Conservation (phyloP, 2,113 vertebrate species). For the Crotalus horridus region DNA sequence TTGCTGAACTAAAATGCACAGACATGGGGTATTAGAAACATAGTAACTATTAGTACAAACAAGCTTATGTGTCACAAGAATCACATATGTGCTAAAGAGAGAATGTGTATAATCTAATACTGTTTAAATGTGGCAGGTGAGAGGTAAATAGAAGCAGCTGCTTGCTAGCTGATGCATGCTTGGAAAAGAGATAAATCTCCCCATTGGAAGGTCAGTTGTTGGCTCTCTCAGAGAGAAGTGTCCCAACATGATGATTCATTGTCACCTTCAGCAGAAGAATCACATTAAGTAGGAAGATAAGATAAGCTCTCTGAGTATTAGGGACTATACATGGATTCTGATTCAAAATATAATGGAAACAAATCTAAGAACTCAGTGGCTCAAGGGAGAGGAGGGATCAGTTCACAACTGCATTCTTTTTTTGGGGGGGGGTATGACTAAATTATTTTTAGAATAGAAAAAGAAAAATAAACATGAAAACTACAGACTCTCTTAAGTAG, state of each 20-base stretch:
- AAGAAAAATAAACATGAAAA: neutral
- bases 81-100: neutral
- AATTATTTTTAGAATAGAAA: neutral
- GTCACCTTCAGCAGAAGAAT: slow-evolving; percentile 36
- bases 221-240: slow-evolving; percentile 40
- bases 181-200: slow-evolving; percentile 24
- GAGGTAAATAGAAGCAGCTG: rapidly evolving
- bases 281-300: slow-evolving; percentile 40
- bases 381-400: neutral
- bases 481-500: neutral
- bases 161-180: neutral
- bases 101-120: neutral
- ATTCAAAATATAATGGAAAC: slow-evolving; percentile 8
- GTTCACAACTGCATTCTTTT: neutral
- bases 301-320: neutral
- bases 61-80: neutral
- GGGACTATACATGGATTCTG: neutral
- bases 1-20: neutral
- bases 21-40: neutral
- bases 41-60: neutral
- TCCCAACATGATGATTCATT: slow-evolving; percentile 56
- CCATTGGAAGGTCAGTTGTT: slow-evolving; percentile 54
- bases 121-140: neutral
- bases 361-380: neutral
- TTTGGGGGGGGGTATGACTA: neutral